Evolutionary conservation across 2,888 invertebrate genomes (phyloP).

Genomic region (Nebria brevicollis): DNA sequence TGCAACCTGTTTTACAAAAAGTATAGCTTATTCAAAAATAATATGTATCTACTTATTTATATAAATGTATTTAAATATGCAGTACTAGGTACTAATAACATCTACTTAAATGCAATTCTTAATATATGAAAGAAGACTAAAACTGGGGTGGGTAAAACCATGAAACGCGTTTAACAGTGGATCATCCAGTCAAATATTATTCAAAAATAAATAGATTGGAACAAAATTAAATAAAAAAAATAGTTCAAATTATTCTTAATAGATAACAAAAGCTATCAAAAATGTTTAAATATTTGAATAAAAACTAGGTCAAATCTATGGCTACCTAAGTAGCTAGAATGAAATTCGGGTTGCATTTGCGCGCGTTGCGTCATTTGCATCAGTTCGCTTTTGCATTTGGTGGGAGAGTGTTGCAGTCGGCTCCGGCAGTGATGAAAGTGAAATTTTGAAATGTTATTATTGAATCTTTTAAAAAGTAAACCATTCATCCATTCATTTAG

Average conservation of each 20-base stretch:
- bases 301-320: background rate
- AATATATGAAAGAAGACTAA: too few species aligned
- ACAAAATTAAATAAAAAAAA: too few species aligned
- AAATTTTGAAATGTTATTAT: conserved; percentile 30
- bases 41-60: background rate
- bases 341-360: conserved; percentile 29
- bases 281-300: background rate
- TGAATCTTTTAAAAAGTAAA: background rate
- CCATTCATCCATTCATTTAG: background rate
- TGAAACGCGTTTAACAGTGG: too few species aligned
- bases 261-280: too few species aligned
- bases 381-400: conserved; percentile 35
- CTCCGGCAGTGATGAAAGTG: conserved; percentile 35
- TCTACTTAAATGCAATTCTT: too few species aligned
- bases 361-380: conserved; percentile 22
- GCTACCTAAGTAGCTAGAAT: conserved; percentile 18
- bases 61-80: background rate
- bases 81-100: too few species aligned
- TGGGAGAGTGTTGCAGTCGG: conserved; percentile 39
- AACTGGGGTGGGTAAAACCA: too few species aligned
- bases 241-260: too few species aligned
- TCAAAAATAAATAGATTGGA: too few species aligned
- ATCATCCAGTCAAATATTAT: too few species aligned
- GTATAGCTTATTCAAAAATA: background rate
- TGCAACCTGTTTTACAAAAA: background rate